Conservation (phyloP, 1,140 invertebrate species). For the Holotrichia oblita region DNA sequence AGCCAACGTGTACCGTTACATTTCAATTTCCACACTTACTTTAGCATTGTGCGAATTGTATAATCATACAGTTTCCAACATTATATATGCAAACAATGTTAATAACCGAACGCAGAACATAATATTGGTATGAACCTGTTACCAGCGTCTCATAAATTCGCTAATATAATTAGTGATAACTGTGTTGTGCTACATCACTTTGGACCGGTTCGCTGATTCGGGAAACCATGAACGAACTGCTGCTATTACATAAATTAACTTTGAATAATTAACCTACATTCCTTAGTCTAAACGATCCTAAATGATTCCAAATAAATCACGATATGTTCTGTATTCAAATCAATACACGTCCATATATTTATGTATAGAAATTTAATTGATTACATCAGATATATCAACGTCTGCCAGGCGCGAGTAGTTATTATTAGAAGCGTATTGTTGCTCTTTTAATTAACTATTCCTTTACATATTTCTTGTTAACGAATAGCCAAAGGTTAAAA, state of each 20-base stretch:
- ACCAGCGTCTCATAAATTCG: slow-evolving; percentile 5
- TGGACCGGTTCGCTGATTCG: not conserved
- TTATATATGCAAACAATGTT: slow-evolving; percentile 9
- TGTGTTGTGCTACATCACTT: not conserved
- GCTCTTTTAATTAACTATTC: not conserved
- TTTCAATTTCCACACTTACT: not conserved
- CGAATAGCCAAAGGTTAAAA: slow-evolving; percentile 11
- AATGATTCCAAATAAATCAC: slow-evolving; percentile 19
- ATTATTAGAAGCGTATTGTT: slow-evolving; percentile 14
- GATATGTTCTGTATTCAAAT: not conserved
- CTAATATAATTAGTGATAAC: slow-evolving; percentile 18
- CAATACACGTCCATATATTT: slow-evolving; percentile 10
- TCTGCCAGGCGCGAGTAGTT: slow-evolving; percentile 14
- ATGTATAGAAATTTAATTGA: slow-evolving; percentile 9
- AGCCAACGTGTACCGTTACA: no score
- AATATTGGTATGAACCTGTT: not conserved
- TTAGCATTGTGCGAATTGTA: not conserved
- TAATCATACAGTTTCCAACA: not conserved
- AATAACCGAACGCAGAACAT: not conserved
- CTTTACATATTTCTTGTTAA: slow-evolving; percentile 3
- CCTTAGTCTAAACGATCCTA: not conserved
- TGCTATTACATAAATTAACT: slow-evolving; percentile 2
- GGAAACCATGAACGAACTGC: not conserved
- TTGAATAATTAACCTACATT: slow-evolving; percentile 19
- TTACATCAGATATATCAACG: slow-evolving; percentile 29